Base-by-base conservation (phyloP, 2,113 vertebrate species). In the Pseudolaguvia tuberculata region DNA sequence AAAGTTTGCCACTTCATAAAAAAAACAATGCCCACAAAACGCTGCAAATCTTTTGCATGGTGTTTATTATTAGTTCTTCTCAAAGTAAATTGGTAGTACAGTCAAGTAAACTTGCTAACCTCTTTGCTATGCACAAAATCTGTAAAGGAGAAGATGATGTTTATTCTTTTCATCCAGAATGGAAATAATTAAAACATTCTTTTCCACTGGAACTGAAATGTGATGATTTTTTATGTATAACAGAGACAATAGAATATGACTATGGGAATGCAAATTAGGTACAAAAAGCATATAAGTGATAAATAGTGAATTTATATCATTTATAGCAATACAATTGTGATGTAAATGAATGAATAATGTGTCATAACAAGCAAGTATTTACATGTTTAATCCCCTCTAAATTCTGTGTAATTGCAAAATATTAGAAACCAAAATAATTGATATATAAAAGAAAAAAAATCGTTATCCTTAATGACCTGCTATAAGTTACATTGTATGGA, bases 1-100 rank as follows among this genome's bases (percentile, higher is more conserved):
- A 66, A 89, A 87, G 66, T 76, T 48, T 47, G 27, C 78, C 75
- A 67, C 75, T 42, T 62, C 80, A 85, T 90, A 90, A 89, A 88
- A 42, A 87, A 89, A 89, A 86, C 90, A 89, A 89, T 89, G 88
- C 90, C 88, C 88, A 87, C 87, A 89, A 84, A 90, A 88, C 90
- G 90, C 86, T 87, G 85, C 81, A 87, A 84, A 88, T 85, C 87
- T 85, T 83, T 80, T 88, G 89, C 88, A 90, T 90, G 88, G 86
- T 82, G 87, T 86, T 88, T 86, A 85, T 89, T 90, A 88, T 89
- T 87, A 86, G 85, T 83, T 85, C 85, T 88, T 85, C 75, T 75
- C 84, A 84, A 89, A 86, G 86, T 78, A 80, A 68, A 74, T 81
- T 85, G 86, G 86, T 67, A 85, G 85, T 84, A 79, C 79, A 81